Percentiles rank a stretch among this genome's conserved stretches.
These are phyloP conservation scores for Noctua janthe DNA, from an alignment of 2,888 invertebrate genomes.

Conservation along the genomic window DNA sequence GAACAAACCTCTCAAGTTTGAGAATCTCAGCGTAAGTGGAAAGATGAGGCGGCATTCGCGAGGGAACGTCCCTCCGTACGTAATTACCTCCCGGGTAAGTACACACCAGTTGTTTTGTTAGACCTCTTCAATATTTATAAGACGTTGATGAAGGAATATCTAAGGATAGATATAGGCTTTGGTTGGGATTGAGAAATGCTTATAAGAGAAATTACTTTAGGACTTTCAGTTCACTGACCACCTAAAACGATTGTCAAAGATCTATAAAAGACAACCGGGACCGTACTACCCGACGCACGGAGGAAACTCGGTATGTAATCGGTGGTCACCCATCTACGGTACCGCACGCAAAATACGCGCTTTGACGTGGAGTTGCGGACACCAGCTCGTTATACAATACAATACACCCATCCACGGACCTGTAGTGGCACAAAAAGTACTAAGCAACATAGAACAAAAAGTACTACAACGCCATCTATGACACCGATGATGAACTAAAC, in stretches of 20 bases:
- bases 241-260: too few species aligned
- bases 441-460: too few species aligned
- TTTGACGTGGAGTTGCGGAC: too few species aligned
- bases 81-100: conserved; percentile 68
- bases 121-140: conserved; percentile 69
- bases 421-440: too few species aligned
- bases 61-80: conserved; percentile 60
- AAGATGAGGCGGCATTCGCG: conserved; percentile 65
- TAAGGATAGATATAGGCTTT: conserved; percentile 28
- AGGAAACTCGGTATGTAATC: too few species aligned
- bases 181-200: conserved; percentile 15
- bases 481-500: too few species aligned
- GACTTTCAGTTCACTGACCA: too few species aligned
- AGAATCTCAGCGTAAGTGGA: conserved; percentile 49
- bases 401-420: not conserved
- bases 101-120: conserved; percentile 66
- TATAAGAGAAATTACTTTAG: not conserved
- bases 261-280: too few species aligned
- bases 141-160: conserved; percentile 60
- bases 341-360: too few species aligned
- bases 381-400: too few species aligned
- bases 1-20: conserved; percentile 56
- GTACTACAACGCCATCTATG: too few species aligned
- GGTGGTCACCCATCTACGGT: not conserved
- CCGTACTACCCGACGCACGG: too few species aligned